Conservation (phyloP, 2,797 vertebrate species). For the Propithecus perrieri region DNA sequence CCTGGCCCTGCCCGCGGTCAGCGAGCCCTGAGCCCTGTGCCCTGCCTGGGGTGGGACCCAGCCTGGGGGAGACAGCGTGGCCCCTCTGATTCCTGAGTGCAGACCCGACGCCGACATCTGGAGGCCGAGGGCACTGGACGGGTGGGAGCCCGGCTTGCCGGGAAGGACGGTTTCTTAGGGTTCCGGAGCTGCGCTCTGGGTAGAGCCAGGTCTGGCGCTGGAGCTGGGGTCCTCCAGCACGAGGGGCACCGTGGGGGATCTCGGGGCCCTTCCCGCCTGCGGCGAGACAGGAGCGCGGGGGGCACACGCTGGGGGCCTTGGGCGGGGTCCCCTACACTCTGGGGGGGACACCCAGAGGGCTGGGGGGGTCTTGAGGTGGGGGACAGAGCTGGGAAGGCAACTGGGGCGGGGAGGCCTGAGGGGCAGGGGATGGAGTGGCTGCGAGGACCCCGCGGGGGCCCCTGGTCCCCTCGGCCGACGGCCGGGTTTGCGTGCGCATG, state of each 20-base stretch:
- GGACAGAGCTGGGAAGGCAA: not conserved
- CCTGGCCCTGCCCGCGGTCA: not conserved
- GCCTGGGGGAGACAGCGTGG: too few species aligned
- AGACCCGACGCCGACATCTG: fast-evolving
- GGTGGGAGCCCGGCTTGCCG: not conserved
- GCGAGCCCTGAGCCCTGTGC: not conserved
- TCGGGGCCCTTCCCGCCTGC: not conserved
- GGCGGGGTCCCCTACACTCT: not conserved
- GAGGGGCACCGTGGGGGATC: not conserved
- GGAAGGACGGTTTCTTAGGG: not conserved
- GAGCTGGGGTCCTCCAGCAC: too few species aligned
- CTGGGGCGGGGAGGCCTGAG: too few species aligned
- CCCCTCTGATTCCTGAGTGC: not conserved
- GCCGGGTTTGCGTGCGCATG: too few species aligned
- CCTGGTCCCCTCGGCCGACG: too few species aligned
- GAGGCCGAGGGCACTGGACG: not conserved
- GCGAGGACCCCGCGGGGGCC: not conserved
- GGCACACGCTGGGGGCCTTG: fast-evolving
- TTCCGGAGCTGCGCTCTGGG: not conserved
- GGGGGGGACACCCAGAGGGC: not conserved
- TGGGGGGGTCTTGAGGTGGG: too few species aligned
- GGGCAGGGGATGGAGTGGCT: fast-evolving
- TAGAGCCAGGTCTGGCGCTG: not conserved
- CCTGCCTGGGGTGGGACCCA: too few species aligned
- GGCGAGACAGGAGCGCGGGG: not conserved